These are phyloP conservation scores for Gallinago paraguaiae DNA, from an alignment of 2,113 vertebrate genomes.

Conservation along the genomic window DNA sequence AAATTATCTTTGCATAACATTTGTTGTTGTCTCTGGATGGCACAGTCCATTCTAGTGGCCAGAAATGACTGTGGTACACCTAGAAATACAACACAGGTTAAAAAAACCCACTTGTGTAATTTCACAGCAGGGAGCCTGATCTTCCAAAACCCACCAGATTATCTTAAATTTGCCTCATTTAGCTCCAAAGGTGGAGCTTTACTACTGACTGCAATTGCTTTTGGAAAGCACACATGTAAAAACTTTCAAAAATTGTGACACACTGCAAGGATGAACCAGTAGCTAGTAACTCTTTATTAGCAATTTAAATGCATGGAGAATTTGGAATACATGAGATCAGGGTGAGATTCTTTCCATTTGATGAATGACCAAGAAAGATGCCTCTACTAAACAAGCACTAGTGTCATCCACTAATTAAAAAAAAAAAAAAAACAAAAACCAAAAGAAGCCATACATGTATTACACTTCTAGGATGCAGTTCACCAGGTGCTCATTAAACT, in stretches of 20 bases:
- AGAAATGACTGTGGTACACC: constrained; percentile 86
- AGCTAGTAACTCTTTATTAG: background rate
- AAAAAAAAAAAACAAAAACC: background rate
- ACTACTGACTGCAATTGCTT: background rate
- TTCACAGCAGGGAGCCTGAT: background rate
- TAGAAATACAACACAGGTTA: constrained; percentile 50
- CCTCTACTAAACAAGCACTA: background rate
- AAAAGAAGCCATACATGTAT: background rate
- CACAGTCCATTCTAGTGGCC: constrained; percentile 86
- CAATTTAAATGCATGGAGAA: background rate
- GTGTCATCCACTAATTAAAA: background rate
- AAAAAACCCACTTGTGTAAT: background rate
- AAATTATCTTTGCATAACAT: constrained; percentile 87
- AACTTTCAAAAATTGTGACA: background rate
- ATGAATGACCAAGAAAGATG: background rate
- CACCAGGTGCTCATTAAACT: background rate
- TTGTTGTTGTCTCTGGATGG: constrained; percentile 83
- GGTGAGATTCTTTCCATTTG: background rate
- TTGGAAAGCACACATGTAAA: background rate
- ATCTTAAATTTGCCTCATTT: background rate
- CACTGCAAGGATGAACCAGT: background rate
- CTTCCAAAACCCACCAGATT: background rate
- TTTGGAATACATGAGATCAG: background rate
- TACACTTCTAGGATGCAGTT: background rate
- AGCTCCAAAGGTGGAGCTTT: background rate